These are phyloP conservation scores for Fundulus diaphanus DNA, from an alignment of 2,797 vertebrate species.

Conservation along the genomic window DNA sequence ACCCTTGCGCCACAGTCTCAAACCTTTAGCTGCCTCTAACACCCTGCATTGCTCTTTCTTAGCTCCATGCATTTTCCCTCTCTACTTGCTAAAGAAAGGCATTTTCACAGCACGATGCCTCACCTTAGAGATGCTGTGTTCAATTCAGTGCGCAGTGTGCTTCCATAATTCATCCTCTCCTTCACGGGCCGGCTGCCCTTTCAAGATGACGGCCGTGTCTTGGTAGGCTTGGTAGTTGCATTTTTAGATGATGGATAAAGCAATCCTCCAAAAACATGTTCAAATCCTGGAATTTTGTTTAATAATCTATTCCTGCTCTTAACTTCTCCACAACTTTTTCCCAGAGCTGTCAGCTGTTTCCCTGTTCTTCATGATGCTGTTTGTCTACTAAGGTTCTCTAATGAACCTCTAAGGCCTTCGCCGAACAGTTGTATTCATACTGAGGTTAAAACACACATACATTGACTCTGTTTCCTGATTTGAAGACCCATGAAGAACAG, in stretches of 20 bases:
- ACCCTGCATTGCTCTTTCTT: background rate
- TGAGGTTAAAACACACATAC: background rate
- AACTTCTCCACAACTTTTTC: background rate
- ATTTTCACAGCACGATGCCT: background rate
- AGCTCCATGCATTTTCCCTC: background rate
- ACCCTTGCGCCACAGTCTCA: background rate
- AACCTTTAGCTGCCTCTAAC: background rate
- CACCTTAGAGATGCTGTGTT: background rate
- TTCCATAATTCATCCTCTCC: background rate
- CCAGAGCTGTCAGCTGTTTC: background rate
- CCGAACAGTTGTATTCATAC: background rate
- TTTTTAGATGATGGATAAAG: background rate
- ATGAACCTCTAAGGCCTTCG: background rate
- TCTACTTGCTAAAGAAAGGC: background rate
- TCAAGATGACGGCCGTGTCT: background rate
- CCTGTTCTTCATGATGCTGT: background rate
- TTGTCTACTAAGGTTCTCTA: background rate
- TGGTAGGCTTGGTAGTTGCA: background rate
- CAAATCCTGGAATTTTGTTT: background rate
- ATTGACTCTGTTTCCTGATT: background rate
- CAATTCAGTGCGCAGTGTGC: background rate
- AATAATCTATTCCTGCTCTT: background rate
- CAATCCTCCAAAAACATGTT: background rate
- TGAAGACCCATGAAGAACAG: background rate
- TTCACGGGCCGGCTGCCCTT: background rate